Evolutionary conservation across 2,113 vertebrate species (phyloP).

Genomic region (Edolisoma coerulescens): DNA sequence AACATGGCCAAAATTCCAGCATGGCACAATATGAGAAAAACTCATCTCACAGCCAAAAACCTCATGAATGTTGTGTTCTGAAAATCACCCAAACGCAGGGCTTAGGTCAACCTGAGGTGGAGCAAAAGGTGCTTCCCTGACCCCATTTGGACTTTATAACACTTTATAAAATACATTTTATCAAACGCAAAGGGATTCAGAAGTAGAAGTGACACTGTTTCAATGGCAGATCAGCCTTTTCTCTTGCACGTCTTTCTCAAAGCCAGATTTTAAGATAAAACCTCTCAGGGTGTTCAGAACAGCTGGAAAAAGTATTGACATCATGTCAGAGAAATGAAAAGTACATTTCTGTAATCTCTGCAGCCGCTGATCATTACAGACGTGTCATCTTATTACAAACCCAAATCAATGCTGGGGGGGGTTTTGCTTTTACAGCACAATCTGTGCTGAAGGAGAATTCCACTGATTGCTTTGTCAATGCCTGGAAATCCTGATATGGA

Average conservation of each 20-base stretch:
- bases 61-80: neutral
- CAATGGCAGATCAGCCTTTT: neutral
- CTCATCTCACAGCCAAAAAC: neutral
- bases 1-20: neutral
- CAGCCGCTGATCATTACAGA: conserved; percentile 48
- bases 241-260: neutral
- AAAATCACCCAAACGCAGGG: neutral
- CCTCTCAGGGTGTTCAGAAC: neutral
- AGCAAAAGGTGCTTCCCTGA: neutral
- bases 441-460: conserved; percentile 44
- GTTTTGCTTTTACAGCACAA: conserved; percentile 49
- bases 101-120: neutral
- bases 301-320: conserved; percentile 41
- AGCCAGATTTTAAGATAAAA: neutral
- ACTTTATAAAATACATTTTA: neutral
- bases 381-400: conserved; percentile 59
- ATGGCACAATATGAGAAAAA: neutral
- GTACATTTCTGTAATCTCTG: conserved; percentile 52
- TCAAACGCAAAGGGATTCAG: neutral
- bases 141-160: neutral
- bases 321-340: conserved; percentile 51
- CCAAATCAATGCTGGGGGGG: conserved; percentile 48
- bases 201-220: neutral
- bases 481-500: neutral
- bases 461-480: conserved; percentile 49